Conservation (phyloP, 1,140 invertebrate genomes). For the Maconellicoccus hirsutus region DNA sequence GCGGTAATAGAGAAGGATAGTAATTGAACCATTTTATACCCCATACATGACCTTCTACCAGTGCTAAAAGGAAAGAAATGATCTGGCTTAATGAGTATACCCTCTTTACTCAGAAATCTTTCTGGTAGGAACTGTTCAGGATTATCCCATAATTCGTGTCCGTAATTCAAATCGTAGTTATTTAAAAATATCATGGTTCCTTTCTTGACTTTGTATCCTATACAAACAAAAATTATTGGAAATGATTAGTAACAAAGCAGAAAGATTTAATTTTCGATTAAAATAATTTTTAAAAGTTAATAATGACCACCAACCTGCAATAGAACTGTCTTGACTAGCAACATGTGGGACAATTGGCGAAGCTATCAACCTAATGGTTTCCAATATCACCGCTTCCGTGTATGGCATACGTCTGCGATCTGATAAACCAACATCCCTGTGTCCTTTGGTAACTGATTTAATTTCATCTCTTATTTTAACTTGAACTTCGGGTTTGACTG, state of each 20-base stretch:
- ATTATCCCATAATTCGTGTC: constrained; percentile 56
- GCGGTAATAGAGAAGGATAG: constrained; percentile 60
- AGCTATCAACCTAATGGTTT: constrained; percentile 62
- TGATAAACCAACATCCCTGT: constrained; percentile 44
- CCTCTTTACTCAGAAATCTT: constrained; percentile 50
- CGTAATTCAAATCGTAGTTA: constrained; percentile 72
- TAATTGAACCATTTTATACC: constrained; percentile 67
- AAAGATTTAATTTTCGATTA: too few species aligned
- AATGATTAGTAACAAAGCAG: too few species aligned
- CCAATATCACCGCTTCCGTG: constrained; percentile 67
- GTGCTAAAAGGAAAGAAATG: constrained; percentile 80
- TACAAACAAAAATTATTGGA: constrained; percentile 17
- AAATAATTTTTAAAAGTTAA: not conserved
- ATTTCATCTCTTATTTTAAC: constrained; percentile 55
- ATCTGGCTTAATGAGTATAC: constrained; percentile 39
- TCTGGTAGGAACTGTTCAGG: constrained; percentile 58
- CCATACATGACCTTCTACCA: constrained; percentile 75
- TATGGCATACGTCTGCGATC: constrained; percentile 62
- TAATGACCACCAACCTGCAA: constrained; percentile 26
- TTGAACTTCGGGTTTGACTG: constrained; percentile 48
- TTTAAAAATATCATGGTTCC: constrained; percentile 78
- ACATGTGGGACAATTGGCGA: constrained; percentile 87
- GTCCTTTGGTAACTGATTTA: constrained; percentile 42
- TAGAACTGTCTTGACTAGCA: constrained; percentile 53
- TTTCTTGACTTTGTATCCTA: constrained; percentile 55